Conservation (phyloP, 1,140 invertebrate genomes). For the Thalassaphorura encarpata region DNA sequence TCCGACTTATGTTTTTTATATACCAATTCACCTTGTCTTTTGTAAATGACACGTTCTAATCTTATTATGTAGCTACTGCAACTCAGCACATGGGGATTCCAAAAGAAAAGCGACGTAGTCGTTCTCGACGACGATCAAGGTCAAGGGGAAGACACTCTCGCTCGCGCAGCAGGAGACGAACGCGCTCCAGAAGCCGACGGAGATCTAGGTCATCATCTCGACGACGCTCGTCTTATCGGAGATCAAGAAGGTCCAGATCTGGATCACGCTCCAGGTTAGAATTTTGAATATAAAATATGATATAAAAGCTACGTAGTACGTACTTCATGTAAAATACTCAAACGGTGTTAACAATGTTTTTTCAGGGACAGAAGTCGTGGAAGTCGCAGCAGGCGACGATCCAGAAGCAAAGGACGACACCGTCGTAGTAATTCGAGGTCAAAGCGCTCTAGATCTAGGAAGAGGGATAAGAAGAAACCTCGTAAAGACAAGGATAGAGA, state of each 20-base stretch:
- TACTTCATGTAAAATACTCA: too few relatives aligned
- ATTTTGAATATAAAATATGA: too few relatives aligned
- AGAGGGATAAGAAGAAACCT: slow-evolving; percentile 35
- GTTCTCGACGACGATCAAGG: too few relatives aligned
- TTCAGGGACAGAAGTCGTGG: too few relatives aligned
- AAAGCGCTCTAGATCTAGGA: slow-evolving; percentile 35
- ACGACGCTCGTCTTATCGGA: slow-evolving; percentile 45
- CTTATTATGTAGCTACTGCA: slow-evolving; percentile 32
- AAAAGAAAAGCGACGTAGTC: slow-evolving; percentile 63
- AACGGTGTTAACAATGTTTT: too few relatives aligned
- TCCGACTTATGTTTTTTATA: too few relatives aligned
- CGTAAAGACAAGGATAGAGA: slow-evolving; percentile 26
- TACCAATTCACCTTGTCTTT: too few relatives aligned
- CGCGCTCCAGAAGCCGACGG: slow-evolving; percentile 47
- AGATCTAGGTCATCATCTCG: slow-evolving; percentile 33
- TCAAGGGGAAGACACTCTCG: slow-evolving; percentile 34
- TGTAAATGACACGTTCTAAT: not conserved
- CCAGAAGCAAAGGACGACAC: not conserved
- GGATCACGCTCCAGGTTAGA: slow-evolving; percentile 34
- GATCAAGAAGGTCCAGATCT: too few relatives aligned
- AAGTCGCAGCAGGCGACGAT: not conserved
- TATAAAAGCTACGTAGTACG: too few relatives aligned
- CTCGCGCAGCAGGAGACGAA: slow-evolving; percentile 28
- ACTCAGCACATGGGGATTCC: slow-evolving; percentile 51
- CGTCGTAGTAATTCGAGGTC: slow-evolving; percentile 18